Base-by-base conservation (phyloP, 1,140 invertebrate genomes). In the Philopotamus ludificatus region DNA sequence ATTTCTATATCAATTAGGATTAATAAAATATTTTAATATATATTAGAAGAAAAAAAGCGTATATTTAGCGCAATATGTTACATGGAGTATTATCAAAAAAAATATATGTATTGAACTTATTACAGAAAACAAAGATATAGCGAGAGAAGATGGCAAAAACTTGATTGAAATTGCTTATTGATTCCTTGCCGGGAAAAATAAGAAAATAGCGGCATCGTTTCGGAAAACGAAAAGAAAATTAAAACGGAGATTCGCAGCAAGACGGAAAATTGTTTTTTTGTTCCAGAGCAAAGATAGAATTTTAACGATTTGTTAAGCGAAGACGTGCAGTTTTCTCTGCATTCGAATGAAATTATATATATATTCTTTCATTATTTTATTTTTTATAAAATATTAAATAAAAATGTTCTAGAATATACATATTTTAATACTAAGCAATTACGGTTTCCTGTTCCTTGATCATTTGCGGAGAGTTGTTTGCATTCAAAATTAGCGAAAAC, bases 101-200 rank as follows among this genome's bases (percentile, higher is more conserved):
- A n/a, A n/a, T n/a, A n/a, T n/a, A n/a, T n/a, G n/a, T n/a, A n/a
- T n/a, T n/a, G n/a, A n/a, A n/a, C n/a, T n/a, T n/a, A n/a, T n/a
- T n/a, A n/a, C n/a, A n/a, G n/a, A n/a, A n/a, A n/a, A n/a, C n/a
- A n/a, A n/a, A n/a, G n/a, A n/a, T n/a, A n/a, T n/a, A n/a, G n/a
- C n/a, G n/a, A n/a, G n/a, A n/a, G n/a, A 21, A 49, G 15, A 21
- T 15, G 3, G 20, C 16, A 49, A 21, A 49, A 41, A 25, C 53
- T 28, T 57, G 41, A 57, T 57, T 57, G 53, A 57, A 57, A 57
- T 57, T 57, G 53, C 53, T 42, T 57, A 57, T 57, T 57, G 53
- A 57, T 39, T 57, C 53, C 18, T 57, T n/a, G 53, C 18, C 26
- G 53, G 53, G 16, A 34, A 42, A 57, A 57, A 57, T 57, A 57